These are phyloP conservation scores for Hyperoplus lanceolatus DNA, from an alignment of 2,797 vertebrate species.

Conservation along the genomic window DNA sequence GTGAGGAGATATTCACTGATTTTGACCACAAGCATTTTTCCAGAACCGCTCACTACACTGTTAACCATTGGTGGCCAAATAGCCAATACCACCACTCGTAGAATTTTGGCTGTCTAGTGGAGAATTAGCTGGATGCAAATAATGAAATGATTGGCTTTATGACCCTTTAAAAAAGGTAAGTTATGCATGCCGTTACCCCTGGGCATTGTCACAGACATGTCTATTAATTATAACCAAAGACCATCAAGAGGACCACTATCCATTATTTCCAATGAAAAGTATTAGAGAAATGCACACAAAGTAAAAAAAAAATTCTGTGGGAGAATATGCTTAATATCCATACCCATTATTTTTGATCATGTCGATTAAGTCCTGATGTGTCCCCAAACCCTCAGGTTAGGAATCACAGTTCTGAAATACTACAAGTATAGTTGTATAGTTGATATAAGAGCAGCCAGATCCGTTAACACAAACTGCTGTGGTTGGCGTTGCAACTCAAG, in stretches of 20 bases:
- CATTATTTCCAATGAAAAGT: not conserved
- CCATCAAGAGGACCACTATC: conserved; percentile 5
- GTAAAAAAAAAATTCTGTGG: conserved; percentile 3
- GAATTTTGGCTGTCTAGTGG: conserved; percentile 14
- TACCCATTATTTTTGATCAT: conserved; percentile 23
- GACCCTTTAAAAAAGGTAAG: not conserved
- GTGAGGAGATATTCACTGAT: no score
- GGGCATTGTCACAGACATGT: not conserved
- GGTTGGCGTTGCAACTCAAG: conserved; percentile 29
- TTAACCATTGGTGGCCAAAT: not conserved
- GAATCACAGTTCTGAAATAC: conserved; percentile 1
- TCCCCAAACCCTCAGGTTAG: not conserved
- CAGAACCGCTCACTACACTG: not conserved
- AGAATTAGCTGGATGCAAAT: conserved; percentile 22
- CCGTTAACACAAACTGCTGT: conserved; percentile 35
- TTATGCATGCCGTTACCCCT: not conserved
- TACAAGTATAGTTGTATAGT: not conserved
- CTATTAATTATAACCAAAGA: not conserved
- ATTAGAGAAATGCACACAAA: conserved; percentile 6
- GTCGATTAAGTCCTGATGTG: not conserved
- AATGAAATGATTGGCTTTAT: conserved; percentile 6
- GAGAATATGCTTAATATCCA: conserved; percentile 26
- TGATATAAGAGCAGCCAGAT: conserved; percentile 5
- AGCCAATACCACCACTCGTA: not conserved
- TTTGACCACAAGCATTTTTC: no score